These are phyloP conservation scores for Rosalia funebris DNA, from an alignment of 2,888 invertebrate genomes.

Conservation along the genomic window DNA sequence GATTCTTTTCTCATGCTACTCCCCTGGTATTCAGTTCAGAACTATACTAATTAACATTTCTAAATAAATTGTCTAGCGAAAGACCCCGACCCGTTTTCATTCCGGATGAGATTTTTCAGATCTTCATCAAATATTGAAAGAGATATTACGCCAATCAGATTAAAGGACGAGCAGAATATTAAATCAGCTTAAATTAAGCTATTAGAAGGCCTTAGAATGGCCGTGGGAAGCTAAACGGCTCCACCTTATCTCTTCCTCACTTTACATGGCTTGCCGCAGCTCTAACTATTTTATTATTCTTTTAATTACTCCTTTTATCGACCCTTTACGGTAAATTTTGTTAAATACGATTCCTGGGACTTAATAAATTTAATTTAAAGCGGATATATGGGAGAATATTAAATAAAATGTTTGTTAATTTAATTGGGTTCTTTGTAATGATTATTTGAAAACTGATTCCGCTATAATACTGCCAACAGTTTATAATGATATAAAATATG, in stretches of 20 bases:
- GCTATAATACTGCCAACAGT: too few species aligned
- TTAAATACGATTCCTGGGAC: neutral
- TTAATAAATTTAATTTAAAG: neutral
- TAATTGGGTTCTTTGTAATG: too few species aligned
- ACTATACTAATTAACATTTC: too few species aligned
- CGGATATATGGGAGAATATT: too few species aligned
- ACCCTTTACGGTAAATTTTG: neutral
- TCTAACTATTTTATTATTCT: neutral
- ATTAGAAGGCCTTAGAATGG: neutral
- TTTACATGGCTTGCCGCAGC: neutral
- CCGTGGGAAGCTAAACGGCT: neutral
- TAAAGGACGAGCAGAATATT: slow-evolving; percentile 10
- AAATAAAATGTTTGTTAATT: too few species aligned
- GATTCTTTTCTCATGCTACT: too few species aligned
- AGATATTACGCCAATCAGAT: slow-evolving; percentile 7
- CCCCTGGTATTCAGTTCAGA: too few species aligned
- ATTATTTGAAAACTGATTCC: too few species aligned
- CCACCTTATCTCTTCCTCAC: neutral
- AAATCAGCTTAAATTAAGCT: slow-evolving; percentile 3
- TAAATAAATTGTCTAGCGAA: too few species aligned
- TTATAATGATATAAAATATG: too few species aligned
- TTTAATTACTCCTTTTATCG: neutral
- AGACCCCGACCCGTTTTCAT: too few species aligned
- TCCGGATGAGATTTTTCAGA: neutral
- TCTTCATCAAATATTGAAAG: slow-evolving; percentile 10